phyloP scores from a whole-genome alignment of 2,888 invertebrate species.

The Cotesia congregata region DNA sequence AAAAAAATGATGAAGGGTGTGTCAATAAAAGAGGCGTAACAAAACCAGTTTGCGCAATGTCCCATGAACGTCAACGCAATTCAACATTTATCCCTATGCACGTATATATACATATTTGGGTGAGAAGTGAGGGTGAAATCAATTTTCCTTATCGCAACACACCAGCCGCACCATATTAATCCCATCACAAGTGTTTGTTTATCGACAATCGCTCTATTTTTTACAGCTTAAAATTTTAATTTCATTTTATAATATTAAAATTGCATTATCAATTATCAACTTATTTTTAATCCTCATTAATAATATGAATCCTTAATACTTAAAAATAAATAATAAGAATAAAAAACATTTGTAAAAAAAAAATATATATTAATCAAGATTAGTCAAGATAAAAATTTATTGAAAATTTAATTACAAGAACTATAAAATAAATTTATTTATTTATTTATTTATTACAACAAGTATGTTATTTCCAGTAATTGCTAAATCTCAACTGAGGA shows the following conservation, averaged over 20 bases:
- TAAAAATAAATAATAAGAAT: too few species aligned
- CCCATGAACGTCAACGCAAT: constrained; percentile 47
- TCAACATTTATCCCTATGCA: constrained; percentile 21
- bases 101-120: background rate
- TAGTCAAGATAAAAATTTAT: background rate
- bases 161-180: constrained; percentile 61
- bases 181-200: constrained; percentile 56
- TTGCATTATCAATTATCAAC: too few species aligned
- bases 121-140: constrained; percentile 54
- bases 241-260: too few species aligned
- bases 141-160: constrained; percentile 67
- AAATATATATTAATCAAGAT: too few species aligned
- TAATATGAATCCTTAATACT: too few species aligned
- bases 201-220: constrained; percentile 22
- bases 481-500: constrained; percentile 46
- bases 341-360: too few species aligned
- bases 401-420: background rate
- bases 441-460: constrained; percentile 2
- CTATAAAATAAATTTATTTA: background rate
- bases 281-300: too few species aligned
- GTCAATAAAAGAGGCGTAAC: constrained; percentile 56
- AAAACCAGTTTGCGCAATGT: constrained; percentile 57
- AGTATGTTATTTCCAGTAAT: constrained; percentile 13
- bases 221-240: background rate
- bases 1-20: constrained; percentile 46